Evolutionary conservation across 2,113 vertebrate genomes (phyloP).

Genomic region (Silurus asotus): DNA sequence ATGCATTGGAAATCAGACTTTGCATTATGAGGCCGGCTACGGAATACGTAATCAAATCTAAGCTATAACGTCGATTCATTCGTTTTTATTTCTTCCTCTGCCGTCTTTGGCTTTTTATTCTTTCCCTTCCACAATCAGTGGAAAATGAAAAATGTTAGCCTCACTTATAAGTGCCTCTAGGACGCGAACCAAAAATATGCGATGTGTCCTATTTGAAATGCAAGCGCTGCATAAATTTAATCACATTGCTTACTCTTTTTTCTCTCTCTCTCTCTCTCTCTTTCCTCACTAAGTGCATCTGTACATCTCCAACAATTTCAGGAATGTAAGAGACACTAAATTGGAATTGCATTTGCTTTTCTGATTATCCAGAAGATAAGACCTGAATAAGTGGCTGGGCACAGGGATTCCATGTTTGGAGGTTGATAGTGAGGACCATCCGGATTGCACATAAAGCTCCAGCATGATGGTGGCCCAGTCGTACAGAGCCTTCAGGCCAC

Average conservation of each 20-base stretch:
- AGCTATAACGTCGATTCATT: slow-evolving; percentile 8
- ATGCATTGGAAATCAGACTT: background rate
- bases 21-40: background rate
- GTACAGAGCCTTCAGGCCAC: background rate
- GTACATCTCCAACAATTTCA: background rate
- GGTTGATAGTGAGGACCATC: slow-evolving; percentile 16
- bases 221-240: slow-evolving; percentile 1
- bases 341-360: background rate
- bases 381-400: background rate
- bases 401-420: background rate
- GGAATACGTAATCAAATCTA: slow-evolving; percentile 27
- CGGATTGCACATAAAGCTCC: slow-evolving; percentile 5
- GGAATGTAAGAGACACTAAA: background rate
- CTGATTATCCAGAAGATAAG: slow-evolving; percentile 22
- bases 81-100: background rate
- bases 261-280: slow-evolving; percentile 19
- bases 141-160: slow-evolving; percentile 13
- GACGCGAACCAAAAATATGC: background rate
- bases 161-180: slow-evolving; percentile 4
- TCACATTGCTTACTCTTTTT: slow-evolving; percentile 10
- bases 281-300: slow-evolving; percentile 15
- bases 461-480: background rate
- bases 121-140: background rate
- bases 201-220: background rate
- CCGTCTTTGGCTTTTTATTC: slow-evolving; percentile 17